These are phyloP conservation scores for Tachyglossus aculeatus DNA, from an alignment of 2,797 vertebrate genomes.

Conservation along the genomic window DNA sequence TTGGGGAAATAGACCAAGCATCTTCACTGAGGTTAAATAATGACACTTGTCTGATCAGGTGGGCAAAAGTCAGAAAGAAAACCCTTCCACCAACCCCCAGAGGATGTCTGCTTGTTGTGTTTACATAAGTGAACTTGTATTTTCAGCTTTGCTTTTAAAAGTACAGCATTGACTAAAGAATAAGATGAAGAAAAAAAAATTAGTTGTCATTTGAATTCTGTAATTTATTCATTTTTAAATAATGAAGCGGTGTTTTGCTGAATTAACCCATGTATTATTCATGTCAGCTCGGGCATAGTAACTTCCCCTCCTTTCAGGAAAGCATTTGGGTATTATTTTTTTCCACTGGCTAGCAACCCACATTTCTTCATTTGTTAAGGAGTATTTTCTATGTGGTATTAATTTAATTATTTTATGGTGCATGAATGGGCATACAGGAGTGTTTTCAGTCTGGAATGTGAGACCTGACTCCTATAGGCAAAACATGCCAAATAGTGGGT, in stretches of 20 bases:
- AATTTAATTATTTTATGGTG: slow-evolving; percentile 65
- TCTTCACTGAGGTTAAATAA: slow-evolving; percentile 30
- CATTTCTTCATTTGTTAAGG: slow-evolving; percentile 58
- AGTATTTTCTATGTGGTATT: slow-evolving; percentile 65
- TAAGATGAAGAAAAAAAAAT: slow-evolving; percentile 53
- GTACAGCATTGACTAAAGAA: slow-evolving; percentile 43
- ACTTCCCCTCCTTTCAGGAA: slow-evolving; percentile 55
- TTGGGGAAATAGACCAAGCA: slow-evolving; percentile 40
- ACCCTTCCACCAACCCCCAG: no score
- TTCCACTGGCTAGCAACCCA: slow-evolving; percentile 32
- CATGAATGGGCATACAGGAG: slow-evolving; percentile 57
- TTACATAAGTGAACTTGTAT: slow-evolving; percentile 9
- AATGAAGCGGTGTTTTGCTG: slow-evolving; percentile 62
- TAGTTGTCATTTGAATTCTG: slow-evolving; percentile 52
- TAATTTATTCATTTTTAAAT: slow-evolving; percentile 70
- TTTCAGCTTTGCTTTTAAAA: slow-evolving; percentile 52
- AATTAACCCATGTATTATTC: slow-evolving; percentile 69
- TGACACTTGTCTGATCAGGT: slow-evolving; percentile 32
- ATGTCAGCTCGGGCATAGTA: slow-evolving; percentile 47
- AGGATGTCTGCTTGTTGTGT: slow-evolving; percentile 24
- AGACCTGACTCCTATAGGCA: slow-evolving; percentile 43
- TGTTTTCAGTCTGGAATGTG: slow-evolving; percentile 55
- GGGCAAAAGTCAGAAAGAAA: slow-evolving; percentile 19
- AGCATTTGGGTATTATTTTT: slow-evolving; percentile 46
- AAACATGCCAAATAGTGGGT: slow-evolving; percentile 47